phyloP scores from a whole-genome alignment of 2,113 vertebrate genomes.

The Neotoma lepida region DNA sequence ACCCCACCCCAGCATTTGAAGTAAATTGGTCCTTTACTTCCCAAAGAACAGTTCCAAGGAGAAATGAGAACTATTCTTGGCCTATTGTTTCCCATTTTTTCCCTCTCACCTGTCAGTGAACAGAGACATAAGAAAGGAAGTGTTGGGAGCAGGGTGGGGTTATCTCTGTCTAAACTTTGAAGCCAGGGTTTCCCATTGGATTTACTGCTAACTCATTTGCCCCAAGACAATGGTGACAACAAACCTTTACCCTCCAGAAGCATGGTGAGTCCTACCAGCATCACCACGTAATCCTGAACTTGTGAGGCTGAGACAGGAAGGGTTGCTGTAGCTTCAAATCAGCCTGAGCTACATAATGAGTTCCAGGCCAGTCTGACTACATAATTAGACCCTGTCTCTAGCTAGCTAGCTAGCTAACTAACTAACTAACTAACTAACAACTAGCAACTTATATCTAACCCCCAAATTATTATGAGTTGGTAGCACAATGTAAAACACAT shows the following conservation, averaged over 20 bases:
- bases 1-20: not conserved
- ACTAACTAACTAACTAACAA: not conserved
- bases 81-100: not conserved
- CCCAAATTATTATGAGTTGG: not conserved
- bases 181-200: not conserved
- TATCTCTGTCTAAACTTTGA: not conserved
- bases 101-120: not conserved
- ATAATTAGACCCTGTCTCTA: not conserved
- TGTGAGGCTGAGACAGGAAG: not conserved
- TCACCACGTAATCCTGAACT: too few species aligned
- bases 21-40: not conserved
- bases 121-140: not conserved
- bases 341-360: not conserved
- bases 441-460: not conserved
- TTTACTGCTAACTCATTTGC: not conserved
- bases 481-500: not conserved
- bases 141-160: not conserved
- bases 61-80: not conserved
- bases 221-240: not conserved
- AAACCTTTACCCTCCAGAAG: not conserved
- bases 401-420: not conserved
- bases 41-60: not conserved
- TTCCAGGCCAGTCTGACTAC: not conserved
- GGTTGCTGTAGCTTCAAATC: not conserved
- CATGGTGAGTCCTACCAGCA: not conserved